Evolutionary conservation across 2,113 vertebrate genomes (phyloP).

Genomic region (Pseudopipra pipra): DNA sequence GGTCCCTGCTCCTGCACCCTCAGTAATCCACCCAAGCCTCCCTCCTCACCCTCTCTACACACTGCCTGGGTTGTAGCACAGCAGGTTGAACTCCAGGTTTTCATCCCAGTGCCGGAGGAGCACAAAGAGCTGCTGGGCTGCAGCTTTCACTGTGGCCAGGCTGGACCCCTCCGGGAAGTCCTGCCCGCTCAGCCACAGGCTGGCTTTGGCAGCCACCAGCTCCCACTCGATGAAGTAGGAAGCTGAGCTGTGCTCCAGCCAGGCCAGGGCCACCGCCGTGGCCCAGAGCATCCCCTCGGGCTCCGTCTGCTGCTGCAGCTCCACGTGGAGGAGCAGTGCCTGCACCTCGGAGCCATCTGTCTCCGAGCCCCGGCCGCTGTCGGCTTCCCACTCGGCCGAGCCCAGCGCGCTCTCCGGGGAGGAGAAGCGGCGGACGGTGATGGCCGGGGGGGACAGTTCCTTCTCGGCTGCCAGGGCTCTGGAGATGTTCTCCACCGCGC

Average conservation of each 20-base stretch:
- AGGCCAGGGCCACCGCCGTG: conserved; percentile 89
- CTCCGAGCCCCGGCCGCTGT: conserved; percentile 37
- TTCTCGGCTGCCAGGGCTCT: conserved; percentile 22
- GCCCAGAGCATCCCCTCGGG: conserved; percentile 89
- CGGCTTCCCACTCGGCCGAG: not conserved
- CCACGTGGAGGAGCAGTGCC: not conserved
- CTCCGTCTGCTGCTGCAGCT: conserved; percentile 61
- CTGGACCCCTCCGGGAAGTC: conserved; percentile 82
- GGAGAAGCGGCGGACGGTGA: conserved; percentile 44
- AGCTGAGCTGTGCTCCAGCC: conserved; percentile 95
- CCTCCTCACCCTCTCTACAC: conserved; percentile 61
- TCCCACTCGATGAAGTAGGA: conserved; percentile 94
- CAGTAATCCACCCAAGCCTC: not conserved
- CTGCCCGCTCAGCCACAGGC: conserved; percentile 85
- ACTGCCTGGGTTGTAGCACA: conserved; percentile 92
- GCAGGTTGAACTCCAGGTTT: conserved; percentile 92
- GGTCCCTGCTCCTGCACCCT: not conserved
- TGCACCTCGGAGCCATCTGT: not conserved
- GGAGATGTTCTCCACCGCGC: not conserved
- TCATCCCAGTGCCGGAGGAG: conserved; percentile 97
- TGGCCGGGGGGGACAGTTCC: conserved; percentile 5
- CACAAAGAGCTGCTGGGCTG: conserved; percentile 94
- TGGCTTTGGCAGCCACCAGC: conserved; percentile 92
- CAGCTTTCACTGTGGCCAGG: conserved; percentile 77
- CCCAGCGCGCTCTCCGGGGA: conserved; percentile 34